Conservation (phyloP, 1,140 invertebrate genomes). For the Sipha flava region DNA sequence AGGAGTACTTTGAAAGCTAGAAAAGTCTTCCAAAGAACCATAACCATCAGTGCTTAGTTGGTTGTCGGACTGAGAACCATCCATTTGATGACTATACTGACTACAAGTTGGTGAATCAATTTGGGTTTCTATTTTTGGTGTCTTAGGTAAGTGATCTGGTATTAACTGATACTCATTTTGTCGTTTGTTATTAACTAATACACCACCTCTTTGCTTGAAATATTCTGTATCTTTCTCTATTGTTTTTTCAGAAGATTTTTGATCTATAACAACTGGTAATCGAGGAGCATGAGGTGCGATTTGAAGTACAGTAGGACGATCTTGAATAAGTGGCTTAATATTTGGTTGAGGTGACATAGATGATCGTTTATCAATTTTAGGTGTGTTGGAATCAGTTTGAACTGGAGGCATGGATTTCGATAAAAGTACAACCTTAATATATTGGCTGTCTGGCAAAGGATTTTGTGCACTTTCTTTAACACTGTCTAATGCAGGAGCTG, state of each 20-base stretch:
- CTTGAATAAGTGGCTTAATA: not conserved
- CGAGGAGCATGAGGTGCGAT: constrained; percentile 3
- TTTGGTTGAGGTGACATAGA: constrained; percentile 1
- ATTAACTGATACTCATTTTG: not conserved
- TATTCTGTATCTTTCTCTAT: not conserved
- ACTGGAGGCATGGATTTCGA: constrained; percentile 43
- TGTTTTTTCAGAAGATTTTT: not conserved
- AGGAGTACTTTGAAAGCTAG: not conserved
- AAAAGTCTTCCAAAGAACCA: not conserved
- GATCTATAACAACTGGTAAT: not conserved
- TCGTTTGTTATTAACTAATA: not conserved
- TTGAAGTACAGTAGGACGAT: constrained; percentile 26
- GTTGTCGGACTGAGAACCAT: not conserved
- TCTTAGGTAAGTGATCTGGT: not conserved
- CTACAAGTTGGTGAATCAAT: not conserved
- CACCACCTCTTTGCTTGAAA: not conserved
- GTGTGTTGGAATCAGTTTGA: constrained; percentile 38
- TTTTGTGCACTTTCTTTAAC: constrained; percentile 21
- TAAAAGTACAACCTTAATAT: constrained; percentile 42
- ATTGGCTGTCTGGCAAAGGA: constrained; percentile 39
- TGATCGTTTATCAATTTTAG: constrained; percentile 41
- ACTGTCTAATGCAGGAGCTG: constrained; percentile 36
- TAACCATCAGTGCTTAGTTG: not conserved
- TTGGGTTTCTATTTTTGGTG: not conserved
- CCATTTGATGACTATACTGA: not conserved